Percentiles rank a stretch among this genome's conserved stretches.
Evolutionary conservation across 2,797 vertebrate species (phyloP).

Genomic region (Cirrhinus molitorella): DNA sequence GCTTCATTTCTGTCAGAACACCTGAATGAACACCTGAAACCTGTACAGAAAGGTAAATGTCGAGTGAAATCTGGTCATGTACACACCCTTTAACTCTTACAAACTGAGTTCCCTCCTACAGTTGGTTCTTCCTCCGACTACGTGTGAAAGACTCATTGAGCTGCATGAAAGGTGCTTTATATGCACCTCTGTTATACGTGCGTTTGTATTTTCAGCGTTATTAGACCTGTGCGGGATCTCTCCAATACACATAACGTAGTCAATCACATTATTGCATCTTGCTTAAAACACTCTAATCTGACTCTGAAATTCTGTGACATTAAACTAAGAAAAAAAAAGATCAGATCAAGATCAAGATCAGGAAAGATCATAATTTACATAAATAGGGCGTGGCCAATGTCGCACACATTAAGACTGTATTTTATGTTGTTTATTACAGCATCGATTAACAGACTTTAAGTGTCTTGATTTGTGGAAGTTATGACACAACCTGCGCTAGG

Average conservation of each 20-base stretch:
- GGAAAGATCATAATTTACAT: not conserved
- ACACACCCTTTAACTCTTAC: slow-evolving; percentile 9
- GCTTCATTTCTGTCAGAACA: not conserved
- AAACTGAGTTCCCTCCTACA: slow-evolving; percentile 15
- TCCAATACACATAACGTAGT: not conserved
- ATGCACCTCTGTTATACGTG: not conserved
- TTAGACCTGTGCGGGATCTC: not conserved
- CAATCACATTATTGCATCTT: not conserved
- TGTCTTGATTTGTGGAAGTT: not conserved
- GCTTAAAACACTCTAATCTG: not conserved
- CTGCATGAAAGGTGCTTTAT: not conserved
- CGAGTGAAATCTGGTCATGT: slow-evolving; percentile 2
- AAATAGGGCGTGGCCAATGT: not conserved
- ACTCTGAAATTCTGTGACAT: not conserved
- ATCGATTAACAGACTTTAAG: not conserved
- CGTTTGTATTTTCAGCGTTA: not conserved
- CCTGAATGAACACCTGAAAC: not conserved
- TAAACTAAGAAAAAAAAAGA: not conserved
- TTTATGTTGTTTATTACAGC: slow-evolving; percentile 4
- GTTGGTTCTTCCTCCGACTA: not conserved
- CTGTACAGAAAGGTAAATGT: slow-evolving; percentile 5
- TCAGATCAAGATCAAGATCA: too few relatives aligned
- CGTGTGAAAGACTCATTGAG: not conserved
- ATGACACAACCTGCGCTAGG: not conserved
- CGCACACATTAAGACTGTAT: not conserved